phyloP scores from a whole-genome alignment of 2,113 vertebrate genomes.

The Morone chrysops region DNA sequence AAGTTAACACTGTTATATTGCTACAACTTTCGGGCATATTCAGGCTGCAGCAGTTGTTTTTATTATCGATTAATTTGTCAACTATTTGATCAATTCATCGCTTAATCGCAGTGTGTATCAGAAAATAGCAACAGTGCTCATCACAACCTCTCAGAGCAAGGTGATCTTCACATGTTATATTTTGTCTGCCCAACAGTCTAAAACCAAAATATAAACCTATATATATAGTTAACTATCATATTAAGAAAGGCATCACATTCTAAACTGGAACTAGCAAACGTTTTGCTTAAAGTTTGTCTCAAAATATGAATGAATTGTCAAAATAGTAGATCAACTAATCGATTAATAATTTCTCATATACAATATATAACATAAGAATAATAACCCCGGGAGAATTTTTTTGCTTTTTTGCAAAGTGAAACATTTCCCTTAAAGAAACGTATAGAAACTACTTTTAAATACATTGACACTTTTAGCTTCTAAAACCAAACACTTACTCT shows the following conservation, averaged over 20 bases:
- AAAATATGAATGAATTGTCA: not conserved
- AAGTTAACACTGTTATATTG: too few relatives aligned
- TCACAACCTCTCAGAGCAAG: not conserved
- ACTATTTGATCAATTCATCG: not conserved
- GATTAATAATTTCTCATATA: not conserved
- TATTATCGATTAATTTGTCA: not conserved
- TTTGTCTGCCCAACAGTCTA: not conserved
- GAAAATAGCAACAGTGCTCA: not conserved
- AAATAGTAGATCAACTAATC: not conserved
- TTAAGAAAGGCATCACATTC: not conserved
- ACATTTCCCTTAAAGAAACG: not conserved
- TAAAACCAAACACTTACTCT: not conserved
- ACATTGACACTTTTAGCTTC: not conserved
- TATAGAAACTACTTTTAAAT: not conserved
- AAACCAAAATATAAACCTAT: not conserved
- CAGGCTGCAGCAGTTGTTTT: not conserved
- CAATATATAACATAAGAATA: not conserved
- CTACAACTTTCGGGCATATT: not conserved
- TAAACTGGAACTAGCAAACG: not conserved
- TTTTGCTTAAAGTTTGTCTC: not conserved
- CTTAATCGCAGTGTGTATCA: not conserved
- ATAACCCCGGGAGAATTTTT: not conserved
- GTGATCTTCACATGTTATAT: not conserved
- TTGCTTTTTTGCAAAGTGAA: not conserved
- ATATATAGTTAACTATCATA: not conserved